A percentile compares a stretch with the other conserved stretches of the same genome.
Evolutionary conservation across 2,888 invertebrate species (phyloP).

Genomic region (Epinotia ramella): DNA sequence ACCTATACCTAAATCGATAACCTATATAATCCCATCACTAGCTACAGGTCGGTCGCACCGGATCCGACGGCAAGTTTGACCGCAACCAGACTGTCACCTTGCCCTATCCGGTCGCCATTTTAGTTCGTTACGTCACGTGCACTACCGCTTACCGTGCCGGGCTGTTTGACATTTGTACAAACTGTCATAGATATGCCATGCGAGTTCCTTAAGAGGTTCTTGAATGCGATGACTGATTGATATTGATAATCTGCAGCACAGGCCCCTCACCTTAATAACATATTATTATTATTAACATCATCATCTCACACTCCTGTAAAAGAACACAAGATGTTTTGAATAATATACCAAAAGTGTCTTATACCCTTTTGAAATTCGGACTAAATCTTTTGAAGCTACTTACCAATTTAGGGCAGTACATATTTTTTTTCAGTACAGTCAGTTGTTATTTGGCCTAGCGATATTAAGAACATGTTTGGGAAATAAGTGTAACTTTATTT

Average conservation of each 20-base stretch:
- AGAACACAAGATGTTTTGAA: too few species aligned
- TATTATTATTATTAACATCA: too few species aligned
- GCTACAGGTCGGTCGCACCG: constrained; percentile 30
- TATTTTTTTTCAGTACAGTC: too few species aligned
- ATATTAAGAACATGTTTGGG: too few species aligned
- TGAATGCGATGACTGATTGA: not conserved
- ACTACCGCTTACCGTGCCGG: constrained; percentile 17
- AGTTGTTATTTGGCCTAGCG: too few species aligned
- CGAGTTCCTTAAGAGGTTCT: not conserved
- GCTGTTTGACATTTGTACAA: not conserved
- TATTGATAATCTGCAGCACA: not conserved
- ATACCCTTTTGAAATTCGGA: too few species aligned
- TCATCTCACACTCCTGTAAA: too few species aligned
- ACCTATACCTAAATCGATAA: not conserved
- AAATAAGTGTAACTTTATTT: too few species aligned
- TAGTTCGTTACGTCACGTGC: constrained; percentile 33
- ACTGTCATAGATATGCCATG: not conserved
- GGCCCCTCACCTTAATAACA: too few species aligned
- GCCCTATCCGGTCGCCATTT: constrained; percentile 41
- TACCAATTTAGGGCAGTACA: too few species aligned
- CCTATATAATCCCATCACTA: constrained; percentile 26
- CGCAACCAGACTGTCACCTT: constrained; percentile 42
- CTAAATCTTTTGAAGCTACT: too few species aligned
- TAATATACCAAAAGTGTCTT: too few species aligned
- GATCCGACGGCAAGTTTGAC: constrained; percentile 26